Base-by-base conservation (phyloP, 1,140 invertebrate genomes). In the Diploscapter pachys region DNA sequence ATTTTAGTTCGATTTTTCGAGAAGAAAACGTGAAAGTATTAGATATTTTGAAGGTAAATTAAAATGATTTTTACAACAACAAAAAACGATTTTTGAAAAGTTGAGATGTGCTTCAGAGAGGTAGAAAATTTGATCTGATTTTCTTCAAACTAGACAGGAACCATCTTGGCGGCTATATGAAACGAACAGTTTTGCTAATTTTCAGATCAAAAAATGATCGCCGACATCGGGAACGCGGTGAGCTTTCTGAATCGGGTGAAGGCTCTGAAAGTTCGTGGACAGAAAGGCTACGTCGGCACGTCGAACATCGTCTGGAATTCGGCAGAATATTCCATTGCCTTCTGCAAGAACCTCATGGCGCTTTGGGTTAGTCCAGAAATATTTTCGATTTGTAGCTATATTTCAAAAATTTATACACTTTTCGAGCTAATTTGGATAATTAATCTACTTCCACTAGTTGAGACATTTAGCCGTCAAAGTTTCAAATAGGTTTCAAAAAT, bases 221-320 rank as follows among this genome's bases (percentile, higher is more conserved):
- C 77, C 11, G 77, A 78, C 56, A 68, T 78, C 54, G 69, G 73
- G 6, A 71, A 78, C 55, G 64, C 71, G 6, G 69, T 78, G 4
- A 74, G 77, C 31, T 78, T 78, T 52, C 57, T 78, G 4, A 68
- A 77, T 54, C 49, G 75, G 9, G 74, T 78, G 5, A 92, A 87
- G 90, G 90, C 63, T 86, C 89, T 72, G 90, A 91, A 76, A 89
- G 90, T 79, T 89, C 89, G 31, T 49, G 78, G 78, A 52, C 51
- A 57, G 31, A 70, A 72, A 49, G 78, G 78, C 51, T 79, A 85
- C 88, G 89, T 81, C 91, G 90, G 81, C 92, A 96, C 86, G 92
- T 96, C 76, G 93, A 92, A 80, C 92, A 95, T 84, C 90, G 96
- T 4, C 84, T 96, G 70, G 94, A 96, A 84, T 93, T 93, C 83